A percentile compares a stretch with the other conserved stretches of the same genome.
phyloP scores from a whole-genome alignment of 2,113 vertebrate genomes.

The Malurus melanocephalus region DNA sequence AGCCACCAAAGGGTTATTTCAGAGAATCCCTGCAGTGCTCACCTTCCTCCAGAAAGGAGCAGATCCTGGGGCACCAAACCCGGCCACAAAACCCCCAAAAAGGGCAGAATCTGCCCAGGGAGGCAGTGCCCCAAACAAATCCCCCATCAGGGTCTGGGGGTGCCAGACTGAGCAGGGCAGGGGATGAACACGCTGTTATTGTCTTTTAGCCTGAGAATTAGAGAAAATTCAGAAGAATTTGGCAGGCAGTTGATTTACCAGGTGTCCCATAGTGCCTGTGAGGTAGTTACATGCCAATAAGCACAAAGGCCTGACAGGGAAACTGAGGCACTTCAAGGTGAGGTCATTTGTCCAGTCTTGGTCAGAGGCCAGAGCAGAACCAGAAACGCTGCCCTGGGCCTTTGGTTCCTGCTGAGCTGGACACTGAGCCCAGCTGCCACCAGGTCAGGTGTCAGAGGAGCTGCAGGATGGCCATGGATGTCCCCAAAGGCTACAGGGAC shows the following conservation, averaged over 20 bases:
- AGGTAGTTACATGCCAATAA: constrained; percentile 26
- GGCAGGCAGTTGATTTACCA: not conserved
- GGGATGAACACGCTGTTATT: not conserved
- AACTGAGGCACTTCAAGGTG: constrained; percentile 38
- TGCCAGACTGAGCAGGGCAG: not conserved
- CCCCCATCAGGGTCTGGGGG: not conserved
- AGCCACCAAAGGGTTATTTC: not conserved
- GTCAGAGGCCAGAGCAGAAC: not conserved
- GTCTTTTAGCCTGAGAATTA: constrained; percentile 20
- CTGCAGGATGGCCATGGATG: not conserved
- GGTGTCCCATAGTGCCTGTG: not conserved
- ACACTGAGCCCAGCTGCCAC: not conserved
- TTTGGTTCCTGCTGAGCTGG: not conserved
- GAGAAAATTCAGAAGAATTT: not conserved
- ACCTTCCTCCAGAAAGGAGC: no score
- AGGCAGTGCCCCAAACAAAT: not conserved
- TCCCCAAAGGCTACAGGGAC: not conserved
- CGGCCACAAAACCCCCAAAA: not conserved
- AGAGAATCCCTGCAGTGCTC: not conserved
- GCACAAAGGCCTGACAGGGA: not conserved
- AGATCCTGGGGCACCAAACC: not conserved
- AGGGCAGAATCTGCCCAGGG: not conserved
- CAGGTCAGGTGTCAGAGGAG: not conserved
- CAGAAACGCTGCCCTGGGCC: not conserved
- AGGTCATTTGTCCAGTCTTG: not conserved